These are phyloP conservation scores for Epinotia ramella DNA, from an alignment of 2,888 invertebrate genomes.

Conservation along the genomic window DNA sequence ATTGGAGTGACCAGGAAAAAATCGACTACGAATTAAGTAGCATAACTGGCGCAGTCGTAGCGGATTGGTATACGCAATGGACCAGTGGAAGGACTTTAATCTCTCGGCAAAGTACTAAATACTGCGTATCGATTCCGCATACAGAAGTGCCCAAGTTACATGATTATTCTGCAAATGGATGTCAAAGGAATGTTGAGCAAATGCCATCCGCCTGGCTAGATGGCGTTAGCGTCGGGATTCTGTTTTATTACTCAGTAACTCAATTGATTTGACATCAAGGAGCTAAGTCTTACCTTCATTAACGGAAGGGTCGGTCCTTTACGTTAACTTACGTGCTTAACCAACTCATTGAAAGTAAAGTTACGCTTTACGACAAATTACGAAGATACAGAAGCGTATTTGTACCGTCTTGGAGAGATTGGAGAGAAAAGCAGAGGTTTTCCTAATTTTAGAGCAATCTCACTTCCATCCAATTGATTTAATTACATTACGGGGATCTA, in stretches of 20 bases:
- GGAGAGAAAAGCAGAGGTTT: background rate
- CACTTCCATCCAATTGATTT: background rate
- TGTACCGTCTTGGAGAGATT: background rate
- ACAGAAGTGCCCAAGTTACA: no score
- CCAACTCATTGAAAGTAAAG: slow-evolving; percentile 14
- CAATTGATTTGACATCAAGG: slow-evolving; percentile 41
- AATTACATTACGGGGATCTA: no score
- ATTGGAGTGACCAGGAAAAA: no score
- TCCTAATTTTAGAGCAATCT: no score
- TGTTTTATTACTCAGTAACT: slow-evolving; percentile 21
- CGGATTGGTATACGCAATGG: no score
- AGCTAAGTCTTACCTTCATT: slow-evolving; percentile 35
- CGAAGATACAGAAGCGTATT: background rate
- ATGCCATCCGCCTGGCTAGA: background rate
- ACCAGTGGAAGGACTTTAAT: no score
- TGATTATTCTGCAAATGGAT: no score
- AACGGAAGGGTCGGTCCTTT: slow-evolving; percentile 20
- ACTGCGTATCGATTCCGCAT: no score
- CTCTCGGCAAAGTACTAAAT: no score
- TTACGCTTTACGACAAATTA: slow-evolving; percentile 16
- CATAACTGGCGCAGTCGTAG: no score
- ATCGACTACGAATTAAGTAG: no score
- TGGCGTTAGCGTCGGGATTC: background rate
- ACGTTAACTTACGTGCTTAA: slow-evolving; percentile 23
- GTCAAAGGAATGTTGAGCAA: background rate